Percentiles rank a stretch among this genome's conserved stretches.
These are phyloP conservation scores for Lethenteron reissneri DNA, from an alignment of 2,113 vertebrate species.

Conservation along the genomic window DNA sequence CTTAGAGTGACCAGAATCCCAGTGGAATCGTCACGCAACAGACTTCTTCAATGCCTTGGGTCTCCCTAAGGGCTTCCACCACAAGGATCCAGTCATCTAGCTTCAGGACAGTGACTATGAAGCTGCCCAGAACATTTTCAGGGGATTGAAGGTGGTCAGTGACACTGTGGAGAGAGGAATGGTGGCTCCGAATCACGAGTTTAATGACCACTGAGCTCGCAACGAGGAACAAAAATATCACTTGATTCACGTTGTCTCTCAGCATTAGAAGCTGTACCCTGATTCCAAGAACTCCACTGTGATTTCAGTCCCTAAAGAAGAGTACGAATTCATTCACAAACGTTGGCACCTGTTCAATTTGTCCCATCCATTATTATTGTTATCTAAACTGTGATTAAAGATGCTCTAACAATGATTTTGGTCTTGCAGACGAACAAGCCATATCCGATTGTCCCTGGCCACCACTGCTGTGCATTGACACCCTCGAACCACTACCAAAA, in stretches of 20 bases:
- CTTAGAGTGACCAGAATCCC: no score
- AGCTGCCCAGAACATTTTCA: background rate
- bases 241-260: background rate
- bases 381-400: no score
- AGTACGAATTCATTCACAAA: no score
- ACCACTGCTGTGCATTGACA: no score
- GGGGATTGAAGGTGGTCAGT: conserved; percentile 4
- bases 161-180: background rate
- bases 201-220: background rate
- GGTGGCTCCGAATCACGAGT: no score
- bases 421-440: no score
- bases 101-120: conserved; percentile 4
- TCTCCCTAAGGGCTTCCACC: background rate
- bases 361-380: no score
- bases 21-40: no score
- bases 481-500: no score
- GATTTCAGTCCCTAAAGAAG: background rate
- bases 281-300: background rate
- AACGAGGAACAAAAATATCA: background rate
- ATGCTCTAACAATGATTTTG: no score
- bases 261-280: background rate
- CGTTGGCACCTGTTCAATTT: no score
- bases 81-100: background rate
- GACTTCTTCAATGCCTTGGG: conserved; percentile 1
- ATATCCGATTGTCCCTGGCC: no score